Percentiles rank a stretch among this genome's conserved stretches.
These are phyloP conservation scores for Tragelaphus imberbis DNA, from an alignment of 2,113 vertebrate genomes.

Conservation along the genomic window DNA sequence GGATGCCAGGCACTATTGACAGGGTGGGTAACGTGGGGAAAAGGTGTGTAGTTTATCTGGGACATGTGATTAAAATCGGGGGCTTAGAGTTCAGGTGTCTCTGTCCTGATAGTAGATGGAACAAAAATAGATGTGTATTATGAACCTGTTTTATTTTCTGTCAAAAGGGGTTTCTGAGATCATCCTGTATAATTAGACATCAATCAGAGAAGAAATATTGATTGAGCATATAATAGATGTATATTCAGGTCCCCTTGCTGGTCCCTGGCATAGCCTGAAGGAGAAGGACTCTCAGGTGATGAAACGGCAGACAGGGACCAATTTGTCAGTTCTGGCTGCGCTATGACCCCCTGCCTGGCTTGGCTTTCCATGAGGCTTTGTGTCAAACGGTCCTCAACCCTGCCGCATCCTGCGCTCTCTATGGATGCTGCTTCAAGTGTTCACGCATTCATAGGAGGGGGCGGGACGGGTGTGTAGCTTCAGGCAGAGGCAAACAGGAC, in stretches of 20 bases:
- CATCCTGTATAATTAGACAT: neutral
- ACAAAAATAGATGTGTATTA: neutral
- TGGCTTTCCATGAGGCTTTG: neutral
- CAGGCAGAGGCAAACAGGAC: neutral
- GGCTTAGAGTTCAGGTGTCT: neutral
- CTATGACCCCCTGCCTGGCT: neutral
- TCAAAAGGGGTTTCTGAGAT: neutral
- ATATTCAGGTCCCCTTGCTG: neutral
- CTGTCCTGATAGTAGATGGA: too few species aligned
- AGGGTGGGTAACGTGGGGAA: neutral
- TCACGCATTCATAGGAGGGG: fast-evolving
- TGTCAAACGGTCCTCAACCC: fast-evolving
- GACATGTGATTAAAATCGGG: neutral
- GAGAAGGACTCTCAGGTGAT: neutral
- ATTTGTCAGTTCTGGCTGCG: neutral
- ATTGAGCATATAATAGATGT: neutral
- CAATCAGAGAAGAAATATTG: neutral
- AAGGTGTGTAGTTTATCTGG: neutral
- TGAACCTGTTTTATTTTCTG: neutral
- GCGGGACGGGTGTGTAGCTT: fast-evolving
- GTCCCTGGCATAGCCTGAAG: neutral
- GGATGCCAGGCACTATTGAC: neutral
- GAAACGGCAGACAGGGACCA: neutral
- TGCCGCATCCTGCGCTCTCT: neutral
- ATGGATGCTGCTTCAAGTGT: neutral